A percentile compares a stretch with the other conserved stretches of the same genome.
Evolutionary conservation across 2,797 vertebrate species (phyloP).

Genomic region (Schizopygopsis pylzovi): DNA sequence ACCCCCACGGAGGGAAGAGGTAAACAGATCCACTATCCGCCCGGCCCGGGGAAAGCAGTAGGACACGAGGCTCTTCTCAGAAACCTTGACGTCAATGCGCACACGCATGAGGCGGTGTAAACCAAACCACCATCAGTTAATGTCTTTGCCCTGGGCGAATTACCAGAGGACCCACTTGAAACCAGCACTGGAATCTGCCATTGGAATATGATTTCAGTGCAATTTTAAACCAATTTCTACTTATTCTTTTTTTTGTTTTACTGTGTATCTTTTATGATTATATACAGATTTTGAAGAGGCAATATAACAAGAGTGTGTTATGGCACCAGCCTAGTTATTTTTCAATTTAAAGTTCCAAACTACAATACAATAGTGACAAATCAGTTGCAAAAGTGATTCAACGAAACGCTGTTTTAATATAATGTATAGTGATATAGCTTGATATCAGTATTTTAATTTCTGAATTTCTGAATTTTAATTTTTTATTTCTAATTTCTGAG

Average conservation of each 20-base stretch:
- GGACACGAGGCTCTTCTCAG: constrained; percentile 40
- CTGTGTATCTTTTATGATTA: neutral
- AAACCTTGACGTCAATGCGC: constrained; percentile 54
- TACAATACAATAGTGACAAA: too few relatives aligned
- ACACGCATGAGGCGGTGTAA: constrained; percentile 4
- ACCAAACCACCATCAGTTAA: constrained; percentile 14
- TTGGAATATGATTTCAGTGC: neutral
- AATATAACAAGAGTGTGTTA: neutral
- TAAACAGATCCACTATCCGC: constrained; percentile 36
- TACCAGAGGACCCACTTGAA: neutral
- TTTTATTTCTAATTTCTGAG: too few relatives aligned
- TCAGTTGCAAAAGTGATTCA: neutral
- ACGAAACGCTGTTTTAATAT: neutral
- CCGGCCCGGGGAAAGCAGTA: constrained; percentile 16
- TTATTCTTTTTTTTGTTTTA: neutral
- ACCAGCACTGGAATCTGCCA: constrained; percentile 1
- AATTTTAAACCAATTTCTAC: neutral
- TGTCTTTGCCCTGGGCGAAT: neutral
- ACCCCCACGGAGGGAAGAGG: constrained; percentile 43
- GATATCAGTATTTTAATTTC: too few relatives aligned
- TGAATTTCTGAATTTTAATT: too few relatives aligned
- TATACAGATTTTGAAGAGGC: neutral
- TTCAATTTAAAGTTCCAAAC: neutral
- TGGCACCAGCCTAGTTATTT: neutral
- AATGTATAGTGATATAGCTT: too few relatives aligned